phyloP scores from a whole-genome alignment of 2,113 vertebrate genomes.

The Bucco capensis region DNA sequence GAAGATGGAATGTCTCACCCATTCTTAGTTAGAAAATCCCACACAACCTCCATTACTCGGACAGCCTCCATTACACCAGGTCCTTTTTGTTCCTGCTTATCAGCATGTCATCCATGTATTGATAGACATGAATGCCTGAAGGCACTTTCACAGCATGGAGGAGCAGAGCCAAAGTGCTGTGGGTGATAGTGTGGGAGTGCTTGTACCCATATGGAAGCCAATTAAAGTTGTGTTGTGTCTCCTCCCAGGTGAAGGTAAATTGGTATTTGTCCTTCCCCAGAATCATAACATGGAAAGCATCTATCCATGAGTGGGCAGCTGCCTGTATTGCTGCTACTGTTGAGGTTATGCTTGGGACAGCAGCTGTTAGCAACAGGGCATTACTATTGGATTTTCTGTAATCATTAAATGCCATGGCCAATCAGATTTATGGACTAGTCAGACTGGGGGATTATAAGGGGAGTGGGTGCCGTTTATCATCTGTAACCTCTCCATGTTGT shows the following conservation, averaged over 20 bases:
- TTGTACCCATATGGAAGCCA: background rate
- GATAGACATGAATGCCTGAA: background rate
- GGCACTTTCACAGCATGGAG: background rate
- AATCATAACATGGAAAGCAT: background rate
- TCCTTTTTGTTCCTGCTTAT: background rate
- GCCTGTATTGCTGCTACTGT: background rate
- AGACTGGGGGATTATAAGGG: background rate
- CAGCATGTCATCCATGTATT: background rate
- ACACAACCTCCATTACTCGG: background rate
- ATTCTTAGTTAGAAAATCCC: background rate
- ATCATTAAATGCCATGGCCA: background rate
- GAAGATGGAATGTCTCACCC: background rate
- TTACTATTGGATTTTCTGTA: background rate
- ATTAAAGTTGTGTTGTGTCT: background rate
- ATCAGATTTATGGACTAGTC: background rate
- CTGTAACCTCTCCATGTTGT: background rate
- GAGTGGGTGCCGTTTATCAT: background rate
- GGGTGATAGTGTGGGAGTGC: background rate
- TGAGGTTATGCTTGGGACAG: background rate
- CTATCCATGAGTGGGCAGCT: background rate
- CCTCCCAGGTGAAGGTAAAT: background rate
- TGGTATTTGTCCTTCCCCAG: background rate
- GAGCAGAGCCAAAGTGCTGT: background rate
- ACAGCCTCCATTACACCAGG: no score
- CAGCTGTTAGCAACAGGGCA: no score